A percentile compares a stretch with the other conserved stretches of the same genome.
Evolutionary conservation across 2,888 invertebrate genomes (phyloP).

Genomic region (Acholoe squamosa): DNA sequence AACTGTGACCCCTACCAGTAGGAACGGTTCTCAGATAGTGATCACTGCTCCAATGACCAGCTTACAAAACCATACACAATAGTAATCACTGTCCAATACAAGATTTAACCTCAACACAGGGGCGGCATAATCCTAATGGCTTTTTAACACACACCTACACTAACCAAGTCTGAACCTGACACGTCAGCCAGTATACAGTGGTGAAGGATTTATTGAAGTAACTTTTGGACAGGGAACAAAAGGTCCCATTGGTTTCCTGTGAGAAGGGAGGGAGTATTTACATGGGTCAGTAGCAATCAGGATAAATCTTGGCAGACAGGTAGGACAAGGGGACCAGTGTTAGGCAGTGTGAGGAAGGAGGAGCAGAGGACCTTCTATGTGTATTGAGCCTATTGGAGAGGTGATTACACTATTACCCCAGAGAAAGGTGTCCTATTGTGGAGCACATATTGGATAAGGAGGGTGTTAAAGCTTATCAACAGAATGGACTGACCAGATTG

Average conservation of each 20-base stretch:
- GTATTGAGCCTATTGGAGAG: background rate
- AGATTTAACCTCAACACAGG: background rate
- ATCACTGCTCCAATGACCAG: background rate
- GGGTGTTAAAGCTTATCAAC: background rate
- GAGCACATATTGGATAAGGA: background rate
- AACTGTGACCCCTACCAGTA: background rate
- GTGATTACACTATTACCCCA: background rate
- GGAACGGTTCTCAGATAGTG: background rate
- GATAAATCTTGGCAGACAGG: background rate
- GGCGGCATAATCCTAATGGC: slow-evolving; percentile 36
- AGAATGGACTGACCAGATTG: too few relatives aligned
- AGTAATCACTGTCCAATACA: background rate
- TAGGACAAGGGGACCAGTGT: background rate
- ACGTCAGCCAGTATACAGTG: background rate
- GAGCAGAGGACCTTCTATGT: background rate
- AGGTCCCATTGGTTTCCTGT: background rate
- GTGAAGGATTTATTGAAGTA: slow-evolving; percentile 24
- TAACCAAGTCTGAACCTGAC: background rate
- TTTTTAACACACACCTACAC: slow-evolving; percentile 14
- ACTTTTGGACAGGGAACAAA: background rate
- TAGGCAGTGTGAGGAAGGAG: background rate
- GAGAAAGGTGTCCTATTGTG: background rate
- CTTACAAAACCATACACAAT: background rate
- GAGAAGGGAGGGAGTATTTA: background rate
- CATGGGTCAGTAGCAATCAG: background rate